Evolutionary conservation across 2,888 invertebrate genomes (phyloP), one percentile per base, ranked within the genome.

Genomic region (Molanna angustata): DNA sequence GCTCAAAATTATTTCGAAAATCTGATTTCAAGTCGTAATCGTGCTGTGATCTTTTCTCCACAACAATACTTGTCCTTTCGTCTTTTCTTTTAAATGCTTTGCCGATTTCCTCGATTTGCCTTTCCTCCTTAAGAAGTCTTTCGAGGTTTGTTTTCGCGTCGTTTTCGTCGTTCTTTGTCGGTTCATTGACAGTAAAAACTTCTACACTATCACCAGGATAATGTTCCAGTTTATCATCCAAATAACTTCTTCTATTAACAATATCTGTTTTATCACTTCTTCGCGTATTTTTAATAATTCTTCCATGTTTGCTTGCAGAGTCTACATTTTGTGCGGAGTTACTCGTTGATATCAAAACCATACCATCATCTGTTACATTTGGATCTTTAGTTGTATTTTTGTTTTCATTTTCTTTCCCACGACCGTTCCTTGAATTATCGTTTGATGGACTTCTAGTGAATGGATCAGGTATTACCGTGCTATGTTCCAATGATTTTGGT

Each of bases 41-140:
- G 58, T 74, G 71, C 41, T 76, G 70, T 0, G 75, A 72, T 19
- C 72, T 62, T 57, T 75, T 76, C 47, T 75, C 74, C 54, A 76
- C 27, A 18, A 72, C 64, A 0, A 76, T 56, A 41, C 51, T 56
- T 14, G 43, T 56, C 54, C 73, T 73, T 1, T 70, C 73, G 20
- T 75, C 66, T 47, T 69, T 67, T 0, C 72, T 69, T 2, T 75
- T 75, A 58, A 77, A 48, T 13, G 76, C 64, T 55, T 76, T 67
- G 0, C 77, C 77, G 18, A 77, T 74, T 19, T 72, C 76, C 63
- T 77, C 77, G 32, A 77, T 77, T 60, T 77, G 77, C 45, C 67
- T 69, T 47, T 76, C 77, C 64, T 77, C 77, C 0, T 76, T 76
- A 62, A 76, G 72, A 41, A 76, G 64, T 37, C 71, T 71, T 63